Evolutionary conservation across 1,140 invertebrate species (phyloP).

Genomic region (Druon quercuslanigerum): DNA sequence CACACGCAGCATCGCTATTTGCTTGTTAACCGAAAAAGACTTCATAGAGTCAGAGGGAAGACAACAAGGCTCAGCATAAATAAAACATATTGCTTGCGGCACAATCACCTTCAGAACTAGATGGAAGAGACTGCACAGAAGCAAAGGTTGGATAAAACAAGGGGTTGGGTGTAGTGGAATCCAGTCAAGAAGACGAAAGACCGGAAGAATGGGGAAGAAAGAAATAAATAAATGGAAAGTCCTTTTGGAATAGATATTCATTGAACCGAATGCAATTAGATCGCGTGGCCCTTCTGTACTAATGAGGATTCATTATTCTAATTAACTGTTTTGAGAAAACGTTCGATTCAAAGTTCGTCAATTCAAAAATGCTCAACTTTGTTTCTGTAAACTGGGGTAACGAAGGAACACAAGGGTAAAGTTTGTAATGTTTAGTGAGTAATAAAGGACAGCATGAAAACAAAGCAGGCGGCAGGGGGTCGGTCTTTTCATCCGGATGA

Average conservation of each 20-base stretch:
- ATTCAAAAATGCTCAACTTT: neutral
- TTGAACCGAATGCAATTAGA: slow-evolving; percentile 65
- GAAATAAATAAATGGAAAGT: slow-evolving; percentile 37
- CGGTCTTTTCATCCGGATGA: too few species aligned
- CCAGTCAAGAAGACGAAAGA: slow-evolving; percentile 30
- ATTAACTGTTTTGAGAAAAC: slow-evolving; percentile 66
- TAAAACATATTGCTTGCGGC: slow-evolving; percentile 67
- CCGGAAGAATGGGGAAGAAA: slow-evolving; percentile 39
- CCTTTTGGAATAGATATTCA: slow-evolving; percentile 64
- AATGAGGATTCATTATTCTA: slow-evolving; percentile 69
- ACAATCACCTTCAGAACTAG: slow-evolving; percentile 57
- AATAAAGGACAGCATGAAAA: too few species aligned
- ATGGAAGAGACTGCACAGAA: slow-evolving; percentile 38
- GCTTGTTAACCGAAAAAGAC: slow-evolving; percentile 53
- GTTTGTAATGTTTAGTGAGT: too few species aligned
- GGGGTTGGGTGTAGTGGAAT: slow-evolving; percentile 35
- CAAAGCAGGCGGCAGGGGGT: too few species aligned
- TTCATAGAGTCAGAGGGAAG: slow-evolving; percentile 45
- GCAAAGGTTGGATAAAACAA: slow-evolving; percentile 45
- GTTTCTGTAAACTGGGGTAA: neutral
- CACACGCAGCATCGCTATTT: slow-evolving; percentile 25
- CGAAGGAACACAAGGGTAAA: neutral
- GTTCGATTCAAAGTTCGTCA: slow-evolving; percentile 36
- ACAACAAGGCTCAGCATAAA: slow-evolving; percentile 61
- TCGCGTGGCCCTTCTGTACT: slow-evolving; percentile 54